Base-by-base conservation (phyloP, 2,113 vertebrate genomes). In the Egretta garzetta region DNA sequence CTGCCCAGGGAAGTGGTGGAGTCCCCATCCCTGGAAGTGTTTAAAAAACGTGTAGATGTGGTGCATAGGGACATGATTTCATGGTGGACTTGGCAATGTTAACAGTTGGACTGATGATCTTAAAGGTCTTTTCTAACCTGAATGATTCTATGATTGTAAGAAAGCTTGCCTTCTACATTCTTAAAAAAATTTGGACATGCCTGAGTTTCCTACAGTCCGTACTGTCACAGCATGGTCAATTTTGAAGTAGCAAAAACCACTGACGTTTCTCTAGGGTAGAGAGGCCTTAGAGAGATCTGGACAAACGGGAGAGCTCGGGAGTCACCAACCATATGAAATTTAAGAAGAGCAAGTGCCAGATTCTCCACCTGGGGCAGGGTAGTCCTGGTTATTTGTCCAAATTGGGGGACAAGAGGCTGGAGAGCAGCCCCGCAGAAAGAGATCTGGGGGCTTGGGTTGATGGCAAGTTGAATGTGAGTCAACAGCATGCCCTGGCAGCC, bases 311-410 rank as follows among this genome's bases (percentile, higher is more conserved):
- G 9, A 76, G 17, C 33, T 52, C 23, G 8, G 30, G 9, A 74
- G 58, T 30, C 33, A 63, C 14, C 27, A 73, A 4, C 1, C 0
- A 1, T 5, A 17, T 5, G 27, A 64, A 68, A 74, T 60, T 35
- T 66, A 66, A 64, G 3, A 80, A 10, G 3, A 60, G 1, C 3
- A 60, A 84, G 33, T 16, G 10, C 20, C 4, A 1, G 12, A 66
- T 41, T 85, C 37, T 53, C 21, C 4, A 21, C 2, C 4, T 62
- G 15, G 4, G 21, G 2, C 0, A 0, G 15, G 16, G 17, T 28
- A 74, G 58, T 15, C 8, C 30, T 60, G 39, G 30, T 53, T 70
- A 26, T 15, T 19, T 1, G 2, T 30, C 85, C 7, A 41, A 43
- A 62, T 0, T 35, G 15, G 4, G 9, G 30, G 14, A 43, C 0